A percentile compares a stretch with the other conserved stretches of the same genome.
Evolutionary conservation across 1,140 invertebrate species (phyloP).

Genomic region (Hycleus cichorii): DNA sequence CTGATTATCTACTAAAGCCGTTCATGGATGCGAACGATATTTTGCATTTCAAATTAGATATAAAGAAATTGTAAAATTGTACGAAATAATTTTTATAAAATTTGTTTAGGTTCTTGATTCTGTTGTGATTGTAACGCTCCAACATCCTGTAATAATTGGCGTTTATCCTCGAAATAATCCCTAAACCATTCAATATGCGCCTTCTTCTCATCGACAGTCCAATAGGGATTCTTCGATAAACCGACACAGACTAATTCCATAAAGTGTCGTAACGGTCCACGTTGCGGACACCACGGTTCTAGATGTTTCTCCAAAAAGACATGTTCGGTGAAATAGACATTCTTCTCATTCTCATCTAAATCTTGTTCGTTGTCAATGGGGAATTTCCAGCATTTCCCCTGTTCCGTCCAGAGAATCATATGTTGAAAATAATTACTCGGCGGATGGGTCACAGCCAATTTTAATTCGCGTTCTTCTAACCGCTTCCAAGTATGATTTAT

Average conservation of each 20-base stretch:
- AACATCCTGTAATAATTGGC: conserved; percentile 61
- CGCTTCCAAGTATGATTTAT: conserved; percentile 60
- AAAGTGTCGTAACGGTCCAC: conserved; percentile 87
- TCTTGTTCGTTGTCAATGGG: conserved; percentile 97
- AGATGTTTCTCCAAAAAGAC: conserved; percentile 85
- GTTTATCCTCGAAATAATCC: conserved; percentile 82
- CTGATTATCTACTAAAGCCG: no score
- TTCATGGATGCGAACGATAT: no score
- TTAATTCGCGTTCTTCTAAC: conserved; percentile 57
- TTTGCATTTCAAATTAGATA: no score
- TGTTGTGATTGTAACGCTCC: conserved; percentile 38
- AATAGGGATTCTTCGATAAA: conserved; percentile 89
- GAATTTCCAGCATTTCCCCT: conserved; percentile 94
- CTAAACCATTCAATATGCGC: conserved; percentile 91
- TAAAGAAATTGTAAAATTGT: no score
- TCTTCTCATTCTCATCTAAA: conserved; percentile 62
- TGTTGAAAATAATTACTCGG: conserved; percentile 88
- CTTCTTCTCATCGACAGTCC: conserved; percentile 79
- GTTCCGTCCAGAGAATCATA: conserved; percentile 88
- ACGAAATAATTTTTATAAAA: no score
- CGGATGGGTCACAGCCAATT: conserved; percentile 55
- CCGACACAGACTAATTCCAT: conserved; percentile 94
- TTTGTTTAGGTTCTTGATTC: no score
- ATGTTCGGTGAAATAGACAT: conserved; percentile 83
- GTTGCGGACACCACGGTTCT: conserved; percentile 78